Percentiles rank a stretch among this genome's conserved stretches.
Evolutionary conservation across 2,797 vertebrate species (phyloP).

Genomic region (Coregonus sp.): DNA sequence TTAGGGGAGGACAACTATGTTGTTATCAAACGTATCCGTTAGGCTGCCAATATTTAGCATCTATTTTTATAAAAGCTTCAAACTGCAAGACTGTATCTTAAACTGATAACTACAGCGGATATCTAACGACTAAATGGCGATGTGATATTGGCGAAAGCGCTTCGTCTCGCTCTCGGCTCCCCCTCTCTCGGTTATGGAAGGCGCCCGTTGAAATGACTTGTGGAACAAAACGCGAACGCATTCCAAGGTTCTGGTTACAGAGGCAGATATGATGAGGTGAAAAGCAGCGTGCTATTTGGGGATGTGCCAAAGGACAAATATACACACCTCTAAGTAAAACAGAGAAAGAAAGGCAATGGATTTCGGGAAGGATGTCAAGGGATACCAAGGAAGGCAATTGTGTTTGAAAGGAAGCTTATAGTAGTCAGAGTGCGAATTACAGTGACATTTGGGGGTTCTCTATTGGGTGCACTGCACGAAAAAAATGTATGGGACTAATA

Average conservation of each 20-base stretch:
- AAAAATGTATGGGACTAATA: no score
- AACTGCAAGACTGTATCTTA: accelerated
- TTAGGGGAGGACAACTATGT: slow-evolving; percentile 30
- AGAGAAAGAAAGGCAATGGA: not conserved
- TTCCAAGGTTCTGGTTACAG: slow-evolving; percentile 58
- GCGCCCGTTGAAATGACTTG: slow-evolving; percentile 49
- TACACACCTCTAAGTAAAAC: not conserved
- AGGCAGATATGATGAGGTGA: not conserved
- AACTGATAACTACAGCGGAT: accelerated
- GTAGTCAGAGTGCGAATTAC: no score
- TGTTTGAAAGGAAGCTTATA: not conserved
- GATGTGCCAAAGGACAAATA: slow-evolving; percentile 1
- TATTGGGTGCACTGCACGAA: no score
- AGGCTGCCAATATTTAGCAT: not conserved
- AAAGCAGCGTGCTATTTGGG: not conserved
- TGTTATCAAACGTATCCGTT: not conserved
- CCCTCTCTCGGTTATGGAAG: slow-evolving; percentile 55
- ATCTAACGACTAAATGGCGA: not conserved
- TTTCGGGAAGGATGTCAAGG: not conserved
- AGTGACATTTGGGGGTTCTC: no score
- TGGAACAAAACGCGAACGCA: slow-evolving; percentile 42
- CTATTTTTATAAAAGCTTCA: not conserved
- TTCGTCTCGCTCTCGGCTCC: not conserved
- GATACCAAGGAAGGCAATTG: not conserved
- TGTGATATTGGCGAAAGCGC: not conserved